Conservation (phyloP, 2,888 invertebrate species). For the Dusona sp. region DNA sequence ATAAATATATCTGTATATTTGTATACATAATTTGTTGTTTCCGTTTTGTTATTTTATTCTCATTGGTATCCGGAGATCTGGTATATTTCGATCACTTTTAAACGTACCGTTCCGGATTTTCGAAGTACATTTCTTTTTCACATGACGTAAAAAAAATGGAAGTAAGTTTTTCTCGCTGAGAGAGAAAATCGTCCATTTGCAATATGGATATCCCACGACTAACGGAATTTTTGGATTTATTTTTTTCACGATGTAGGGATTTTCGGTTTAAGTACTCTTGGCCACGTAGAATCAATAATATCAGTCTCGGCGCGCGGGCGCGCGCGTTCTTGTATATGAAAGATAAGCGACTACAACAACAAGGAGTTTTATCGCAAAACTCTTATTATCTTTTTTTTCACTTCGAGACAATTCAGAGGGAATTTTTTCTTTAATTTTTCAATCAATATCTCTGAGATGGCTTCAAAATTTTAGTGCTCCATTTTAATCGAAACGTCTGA, state of each 20-base stretch:
- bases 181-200: conserved; percentile 79
- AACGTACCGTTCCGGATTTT: conserved; percentile 74
- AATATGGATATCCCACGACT: conserved; percentile 17
- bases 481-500: background rate
- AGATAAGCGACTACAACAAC: conserved; percentile 15
- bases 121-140: conserved; percentile 37
- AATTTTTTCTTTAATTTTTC: background rate
- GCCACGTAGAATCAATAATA: conserved; percentile 69
- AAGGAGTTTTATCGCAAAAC: background rate
- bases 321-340: background rate
- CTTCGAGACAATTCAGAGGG: conserved; percentile 4
- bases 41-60: conserved; percentile 21
- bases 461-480: background rate
- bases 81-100: conserved; percentile 75
- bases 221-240: conserved; percentile 10
- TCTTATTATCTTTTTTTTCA: background rate
- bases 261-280: conserved; percentile 68
- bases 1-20: conserved; percentile 70
- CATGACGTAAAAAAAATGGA: conserved; percentile 72
- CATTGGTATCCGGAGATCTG: conserved; percentile 72
- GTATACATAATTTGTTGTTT: conserved; percentile 65
- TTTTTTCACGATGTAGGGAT: conserved; percentile 24
- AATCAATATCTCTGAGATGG: background rate
- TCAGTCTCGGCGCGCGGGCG: conserved; percentile 29
- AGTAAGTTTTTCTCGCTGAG: conserved; percentile 80